Conservation (phyloP, 2,888 invertebrate species). For the Archips crataeganus region DNA sequence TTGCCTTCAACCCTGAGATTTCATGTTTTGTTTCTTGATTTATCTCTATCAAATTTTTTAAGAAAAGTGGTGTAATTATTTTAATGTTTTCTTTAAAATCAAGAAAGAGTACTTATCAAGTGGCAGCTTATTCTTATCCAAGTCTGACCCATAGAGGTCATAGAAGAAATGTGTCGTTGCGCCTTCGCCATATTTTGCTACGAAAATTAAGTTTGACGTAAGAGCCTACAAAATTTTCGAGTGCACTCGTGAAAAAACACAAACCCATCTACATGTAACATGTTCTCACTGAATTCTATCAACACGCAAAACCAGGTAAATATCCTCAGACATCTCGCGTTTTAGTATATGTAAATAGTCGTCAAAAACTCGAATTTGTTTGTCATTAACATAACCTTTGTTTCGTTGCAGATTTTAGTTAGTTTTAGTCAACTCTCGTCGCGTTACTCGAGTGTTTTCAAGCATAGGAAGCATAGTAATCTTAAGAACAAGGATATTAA, state of each 20-base stretch:
- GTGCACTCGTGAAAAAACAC: slow-evolving; percentile 77
- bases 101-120: slow-evolving; percentile 4
- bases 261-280: slow-evolving; percentile 82
- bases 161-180: slow-evolving; percentile 47
- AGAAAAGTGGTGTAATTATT: neutral
- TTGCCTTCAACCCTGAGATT: neutral
- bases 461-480: slow-evolving; percentile 72
- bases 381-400: slow-evolving; percentile 74
- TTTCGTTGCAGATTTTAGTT: slow-evolving; percentile 82
- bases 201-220: slow-evolving; percentile 77
- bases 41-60: neutral
- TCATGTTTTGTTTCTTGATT: neutral
- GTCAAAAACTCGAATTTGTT: slow-evolving; percentile 54
- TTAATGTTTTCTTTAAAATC: slow-evolving; percentile 13
- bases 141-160: slow-evolving; percentile 48
- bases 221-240: slow-evolving; percentile 85
- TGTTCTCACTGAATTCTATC: slow-evolving; percentile 85
- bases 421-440: slow-evolving; percentile 81
- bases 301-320: slow-evolving; percentile 84
- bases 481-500: slow-evolving; percentile 71
- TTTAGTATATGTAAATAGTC: slow-evolving; percentile 17
- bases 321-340: slow-evolving; percentile 21
- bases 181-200: slow-evolving; percentile 67
- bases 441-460: slow-evolving; percentile 77
- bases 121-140: slow-evolving; percentile 27